Evolutionary conservation across 2,797 vertebrate species (phyloP), one percentile per base, ranked within the genome.

Genomic region (Oreonectes daqikongensis): DNA sequence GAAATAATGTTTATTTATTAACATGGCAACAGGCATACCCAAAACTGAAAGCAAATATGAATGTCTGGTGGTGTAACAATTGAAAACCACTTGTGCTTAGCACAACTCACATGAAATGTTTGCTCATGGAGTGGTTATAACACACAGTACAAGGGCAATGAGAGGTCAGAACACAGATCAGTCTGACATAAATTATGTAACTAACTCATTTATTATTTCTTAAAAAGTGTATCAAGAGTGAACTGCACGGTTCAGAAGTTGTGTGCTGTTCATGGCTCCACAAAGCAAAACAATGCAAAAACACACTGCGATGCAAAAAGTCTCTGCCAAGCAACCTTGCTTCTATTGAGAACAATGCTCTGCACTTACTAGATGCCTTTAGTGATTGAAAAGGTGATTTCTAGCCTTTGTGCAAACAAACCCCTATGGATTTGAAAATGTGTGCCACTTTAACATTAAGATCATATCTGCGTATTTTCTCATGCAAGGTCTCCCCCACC

Each of bases 401-500:
- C 57, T 52, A 44, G 57, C 24, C 60, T 42, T 60, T 65, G 60
- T 40, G n/a, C 74, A 66, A 70, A 75, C 40, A 74, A 60, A 48
- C 30, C 20, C 38, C 17, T 59, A 63, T 52, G 32, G 26, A 40
- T 67, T 57, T 61, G 71, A 66, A 60, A 80, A 75, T 74, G 50
- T 81, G 38, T 74, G 69, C 78, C 73, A 78, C 73, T 50, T 78
- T 76, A 85, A 75, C 55, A 80, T 74, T 83, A 63, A 78, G 83
- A 81, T 85, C 44, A 72, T 75, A 85, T 84, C 79, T 82, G 53
- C 72, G 9, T 71, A 35, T 83, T 74, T 75, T 85, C 65, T 78
- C 79, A 85, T 85, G 69, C 50, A 83, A 83, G 1, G 38, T 82
- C 69, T 72, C 83, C 84, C 82, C 28, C 63, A 28, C 28, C 57